Evolutionary conservation across 2,888 invertebrate species (phyloP).

Genomic region (Tanytarsus gracilentus): DNA sequence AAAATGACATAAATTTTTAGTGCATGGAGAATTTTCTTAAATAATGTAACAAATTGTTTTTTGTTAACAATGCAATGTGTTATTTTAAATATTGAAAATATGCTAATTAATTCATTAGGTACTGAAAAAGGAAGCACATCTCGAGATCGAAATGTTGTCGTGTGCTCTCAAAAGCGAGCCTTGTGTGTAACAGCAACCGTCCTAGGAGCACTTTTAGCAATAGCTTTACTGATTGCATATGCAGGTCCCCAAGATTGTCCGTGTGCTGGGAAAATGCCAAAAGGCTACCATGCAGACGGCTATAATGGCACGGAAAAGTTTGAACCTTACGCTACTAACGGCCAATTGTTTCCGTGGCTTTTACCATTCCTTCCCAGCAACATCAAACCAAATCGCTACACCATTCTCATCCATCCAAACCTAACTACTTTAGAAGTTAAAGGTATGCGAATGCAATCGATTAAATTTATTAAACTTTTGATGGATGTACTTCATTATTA

Average conservation of each 20-base stretch:
- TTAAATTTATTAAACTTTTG: slow-evolving; percentile 32
- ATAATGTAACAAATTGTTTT: slow-evolving; percentile 26
- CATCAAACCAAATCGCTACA: slow-evolving; percentile 73
- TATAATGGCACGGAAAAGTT: slow-evolving; percentile 53
- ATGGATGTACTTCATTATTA: background rate
- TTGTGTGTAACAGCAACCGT: slow-evolving; percentile 71
- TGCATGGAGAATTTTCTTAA: no score
- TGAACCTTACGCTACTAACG: slow-evolving; percentile 62
- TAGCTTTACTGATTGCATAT: slow-evolving; percentile 81
- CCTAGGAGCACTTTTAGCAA: slow-evolving; percentile 68
- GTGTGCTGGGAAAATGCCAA: slow-evolving; percentile 57
- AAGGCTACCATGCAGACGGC: slow-evolving; percentile 52
- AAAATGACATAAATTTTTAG: background rate
- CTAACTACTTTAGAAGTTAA: slow-evolving; percentile 79
- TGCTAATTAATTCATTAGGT: slow-evolving; percentile 33
- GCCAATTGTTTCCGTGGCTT: slow-evolving; percentile 68
- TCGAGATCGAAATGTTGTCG: slow-evolving; percentile 57
- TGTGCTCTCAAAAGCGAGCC: slow-evolving; percentile 79
- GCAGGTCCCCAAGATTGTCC: slow-evolving; percentile 76
- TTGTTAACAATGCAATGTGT: slow-evolving; percentile 32
- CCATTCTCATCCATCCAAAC: slow-evolving; percentile 86
- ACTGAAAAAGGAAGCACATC: slow-evolving; percentile 43
- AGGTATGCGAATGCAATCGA: slow-evolving; percentile 49
- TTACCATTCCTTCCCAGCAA: slow-evolving; percentile 67
- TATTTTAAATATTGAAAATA: slow-evolving; percentile 28